Conservation (phyloP, 2,113 vertebrate species). For the Chaetodon auriga region DNA sequence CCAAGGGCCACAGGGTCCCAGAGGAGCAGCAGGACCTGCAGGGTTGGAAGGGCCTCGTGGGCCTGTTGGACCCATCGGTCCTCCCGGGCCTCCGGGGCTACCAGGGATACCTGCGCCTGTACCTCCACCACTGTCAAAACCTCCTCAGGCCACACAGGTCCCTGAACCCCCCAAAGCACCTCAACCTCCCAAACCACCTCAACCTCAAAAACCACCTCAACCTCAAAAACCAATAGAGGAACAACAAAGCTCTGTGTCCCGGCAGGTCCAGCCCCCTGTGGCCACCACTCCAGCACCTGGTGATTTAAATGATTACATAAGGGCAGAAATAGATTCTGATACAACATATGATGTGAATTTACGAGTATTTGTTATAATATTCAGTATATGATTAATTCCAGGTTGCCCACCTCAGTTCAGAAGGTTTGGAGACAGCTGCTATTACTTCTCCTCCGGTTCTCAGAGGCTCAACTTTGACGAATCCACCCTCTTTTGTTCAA, state of each 20-base stretch:
- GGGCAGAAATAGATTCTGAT: neutral
- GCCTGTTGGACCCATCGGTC: slow-evolving; percentile 88
- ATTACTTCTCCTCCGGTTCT: slow-evolving; percentile 88
- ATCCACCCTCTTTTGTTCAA: slow-evolving; percentile 87
- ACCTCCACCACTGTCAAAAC: slow-evolving; percentile 38
- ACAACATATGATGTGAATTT: neutral
- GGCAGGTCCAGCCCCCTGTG: slow-evolving; percentile 55
- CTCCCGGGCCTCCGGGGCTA: slow-evolving; percentile 88
- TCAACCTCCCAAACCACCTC: slow-evolving; percentile 37
- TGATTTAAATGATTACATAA: slow-evolving; percentile 47
- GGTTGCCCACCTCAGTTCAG: slow-evolving; percentile 91
- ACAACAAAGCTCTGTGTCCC: slow-evolving; percentile 53
- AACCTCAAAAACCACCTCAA: slow-evolving; percentile 37
- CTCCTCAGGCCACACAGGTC: slow-evolving; percentile 32
- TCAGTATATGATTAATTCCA: slow-evolving; percentile 65
- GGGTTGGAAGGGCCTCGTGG: slow-evolving; percentile 90
- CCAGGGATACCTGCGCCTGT: slow-evolving; percentile 83
- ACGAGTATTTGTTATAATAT: neutral
- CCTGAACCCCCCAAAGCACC: slow-evolving; percentile 36
- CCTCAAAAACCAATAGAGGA: slow-evolving; percentile 41
- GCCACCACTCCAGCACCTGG: slow-evolving; percentile 57
- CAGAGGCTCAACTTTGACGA: slow-evolving; percentile 90
- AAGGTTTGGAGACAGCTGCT: slow-evolving; percentile 91
- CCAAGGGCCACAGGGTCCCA: slow-evolving; percentile 88
- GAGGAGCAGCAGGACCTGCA: slow-evolving; percentile 88